A percentile compares a stretch with the other conserved stretches of the same genome.
These are phyloP conservation scores for Vanessa cardui DNA, from an alignment of 2,888 invertebrate species.

Conservation along the genomic window DNA sequence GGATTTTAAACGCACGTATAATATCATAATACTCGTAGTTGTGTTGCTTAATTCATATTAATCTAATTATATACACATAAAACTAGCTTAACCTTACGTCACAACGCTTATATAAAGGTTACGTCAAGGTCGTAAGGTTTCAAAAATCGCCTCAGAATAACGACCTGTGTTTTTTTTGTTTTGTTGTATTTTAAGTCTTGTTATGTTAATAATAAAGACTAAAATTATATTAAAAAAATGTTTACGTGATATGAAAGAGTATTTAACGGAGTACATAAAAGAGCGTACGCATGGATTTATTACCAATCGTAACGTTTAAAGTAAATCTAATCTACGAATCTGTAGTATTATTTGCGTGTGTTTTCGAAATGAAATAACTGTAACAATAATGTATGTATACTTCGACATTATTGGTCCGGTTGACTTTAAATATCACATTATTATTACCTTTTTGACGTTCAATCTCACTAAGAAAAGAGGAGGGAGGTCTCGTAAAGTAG, in stretches of 20 bases:
- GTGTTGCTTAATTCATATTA: background rate
- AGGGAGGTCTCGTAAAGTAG: no score
- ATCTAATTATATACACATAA: conserved; percentile 14
- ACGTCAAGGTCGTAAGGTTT: conserved; percentile 29
- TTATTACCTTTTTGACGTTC: no score
- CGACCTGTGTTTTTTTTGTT: conserved; percentile 5
- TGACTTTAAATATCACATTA: no score
- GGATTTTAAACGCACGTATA: no score
- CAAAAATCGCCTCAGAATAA: conserved; percentile 13
- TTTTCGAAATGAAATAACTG: no score
- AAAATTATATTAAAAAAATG: background rate
- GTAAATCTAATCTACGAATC: background rate
- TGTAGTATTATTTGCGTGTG: background rate
- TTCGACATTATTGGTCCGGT: no score
- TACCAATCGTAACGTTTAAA: conserved; percentile 5
- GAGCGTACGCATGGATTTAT: background rate
- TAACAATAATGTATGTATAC: no score
- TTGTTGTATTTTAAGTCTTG: background rate
- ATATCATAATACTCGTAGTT: background rate
- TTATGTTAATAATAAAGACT: background rate
- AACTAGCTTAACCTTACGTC: conserved; percentile 12
- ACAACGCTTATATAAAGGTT: conserved; percentile 14
- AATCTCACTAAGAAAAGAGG: no score
- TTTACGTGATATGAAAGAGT: conserved; percentile 5
- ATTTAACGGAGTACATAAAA: conserved; percentile 6